phyloP scores from a whole-genome alignment of 2,113 vertebrate species.

The Gavialis gangeticus region DNA sequence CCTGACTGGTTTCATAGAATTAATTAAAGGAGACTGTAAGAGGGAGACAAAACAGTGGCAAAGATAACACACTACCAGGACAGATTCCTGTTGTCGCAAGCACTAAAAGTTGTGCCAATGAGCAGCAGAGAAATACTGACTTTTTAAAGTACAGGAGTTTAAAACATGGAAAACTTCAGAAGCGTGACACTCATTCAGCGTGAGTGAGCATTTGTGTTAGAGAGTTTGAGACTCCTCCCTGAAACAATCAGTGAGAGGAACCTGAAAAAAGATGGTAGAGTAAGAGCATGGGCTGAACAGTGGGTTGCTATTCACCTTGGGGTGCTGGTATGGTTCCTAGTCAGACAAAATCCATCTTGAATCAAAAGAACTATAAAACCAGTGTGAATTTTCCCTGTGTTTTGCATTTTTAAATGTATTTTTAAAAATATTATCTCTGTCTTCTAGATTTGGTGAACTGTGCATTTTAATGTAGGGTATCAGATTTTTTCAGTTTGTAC shows the following conservation, averaged over 20 bases:
- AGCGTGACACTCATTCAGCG: not conserved
- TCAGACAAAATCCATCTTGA: not conserved
- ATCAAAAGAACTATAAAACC: not conserved
- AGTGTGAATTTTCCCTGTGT: not conserved
- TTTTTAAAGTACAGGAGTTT: not conserved
- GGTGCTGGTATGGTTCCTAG: not conserved
- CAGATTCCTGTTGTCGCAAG: not conserved
- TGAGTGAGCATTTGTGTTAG: not conserved
- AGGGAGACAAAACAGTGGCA: too few relatives aligned
- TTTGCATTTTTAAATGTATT: not conserved
- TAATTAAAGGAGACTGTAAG: too few relatives aligned
- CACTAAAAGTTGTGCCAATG: not conserved
- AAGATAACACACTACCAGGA: too few relatives aligned
- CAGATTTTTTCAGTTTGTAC: not conserved
- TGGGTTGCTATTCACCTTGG: not conserved
- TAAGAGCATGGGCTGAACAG: not conserved
- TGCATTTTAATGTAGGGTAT: not conserved
- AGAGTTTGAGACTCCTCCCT: not conserved
- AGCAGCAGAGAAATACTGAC: not conserved
- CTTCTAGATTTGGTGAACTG: not conserved
- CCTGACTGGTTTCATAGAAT: too few relatives aligned
- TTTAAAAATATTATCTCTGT: not conserved
- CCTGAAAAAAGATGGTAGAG: not conserved
- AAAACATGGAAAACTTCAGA: not conserved
- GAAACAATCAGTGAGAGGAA: not conserved